Evolutionary conservation across 2,888 invertebrate species (phyloP).

Genomic region (Synanthedon andrenaeformis): DNA sequence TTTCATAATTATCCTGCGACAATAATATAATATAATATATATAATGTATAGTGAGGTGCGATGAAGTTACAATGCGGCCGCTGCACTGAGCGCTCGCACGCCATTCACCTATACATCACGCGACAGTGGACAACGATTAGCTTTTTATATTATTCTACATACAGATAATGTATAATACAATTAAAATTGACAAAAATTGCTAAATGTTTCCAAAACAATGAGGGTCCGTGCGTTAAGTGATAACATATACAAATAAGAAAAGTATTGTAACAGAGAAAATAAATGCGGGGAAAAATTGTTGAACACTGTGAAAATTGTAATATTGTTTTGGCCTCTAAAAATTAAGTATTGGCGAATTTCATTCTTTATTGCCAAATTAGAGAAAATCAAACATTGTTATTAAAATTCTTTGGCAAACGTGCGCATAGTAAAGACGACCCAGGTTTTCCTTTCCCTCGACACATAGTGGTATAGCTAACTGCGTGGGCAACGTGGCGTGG

Average conservation of each 20-base stretch:
- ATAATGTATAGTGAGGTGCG: constrained; percentile 30
- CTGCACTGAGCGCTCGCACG: constrained; percentile 14
- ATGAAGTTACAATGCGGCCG: constrained; percentile 18
- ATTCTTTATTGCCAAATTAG: too few species aligned
- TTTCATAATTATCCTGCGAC: background rate
- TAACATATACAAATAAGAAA: background rate
- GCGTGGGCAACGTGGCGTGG: too few species aligned
- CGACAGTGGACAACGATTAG: constrained; percentile 38
- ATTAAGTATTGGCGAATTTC: too few species aligned
- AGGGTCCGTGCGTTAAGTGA: constrained; percentile 7
- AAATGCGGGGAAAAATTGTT: too few species aligned
- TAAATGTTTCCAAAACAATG: constrained; percentile 23
- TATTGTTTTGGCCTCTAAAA: too few species aligned
- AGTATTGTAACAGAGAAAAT: too few species aligned
- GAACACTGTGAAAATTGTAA: too few species aligned
- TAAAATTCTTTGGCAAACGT: too few species aligned
- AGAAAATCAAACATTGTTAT: too few species aligned
- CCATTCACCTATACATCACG: constrained; percentile 6
- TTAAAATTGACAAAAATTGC: constrained; percentile 61
- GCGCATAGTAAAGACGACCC: too few species aligned
- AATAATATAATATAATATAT: constrained; percentile 3
- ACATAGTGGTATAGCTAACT: too few species aligned
- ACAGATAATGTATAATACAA: constrained; percentile 32
- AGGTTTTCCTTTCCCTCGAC: too few species aligned
- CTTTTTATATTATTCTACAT: constrained; percentile 38